Evolutionary conservation across 2,797 vertebrate genomes (phyloP), one percentile per base, ranked within the genome.

Genomic region (Halcyon badia): DNA sequence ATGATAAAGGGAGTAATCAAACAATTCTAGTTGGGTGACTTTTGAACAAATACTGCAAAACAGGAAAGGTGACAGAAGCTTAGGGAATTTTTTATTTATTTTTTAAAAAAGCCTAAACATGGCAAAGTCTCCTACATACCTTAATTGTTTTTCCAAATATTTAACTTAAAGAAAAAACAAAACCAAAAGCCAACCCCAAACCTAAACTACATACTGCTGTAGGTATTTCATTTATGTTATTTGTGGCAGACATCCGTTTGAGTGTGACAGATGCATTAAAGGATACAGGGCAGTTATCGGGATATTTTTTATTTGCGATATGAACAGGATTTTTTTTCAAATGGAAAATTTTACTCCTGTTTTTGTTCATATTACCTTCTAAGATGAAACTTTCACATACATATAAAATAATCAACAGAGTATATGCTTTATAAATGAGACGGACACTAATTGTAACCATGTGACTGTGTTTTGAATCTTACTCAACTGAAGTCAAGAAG

Each of bases 181-280:
- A 66, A 21, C 11, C 51, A 52, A 16, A 46, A 46, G 9, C 31
- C 3, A 9, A 11, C 2, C 5, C 11, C 13, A 78, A 79, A 54
- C 8, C n/a, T 66, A 81, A 90, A 86, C 21, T 60, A 80, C 81
- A 62, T 56, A 35, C 52, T 91, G 72, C 37, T 68, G 39, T 57
- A 88, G 68, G 76, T 93, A 94, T 89, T 95, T 87, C 91, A 90
- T 93, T 73, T 66, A 57, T 3, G 35, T 14, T 68, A 46, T 48
- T 33, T 80, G 56, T 48, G 51, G 51, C 5, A 94, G 28, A 89
- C 65, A 65, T n/a, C 33, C 65, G 42, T 61, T 46, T 46, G 61
- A 69, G 24, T 13, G 24, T 2, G 8, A 92, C 21, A 70, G 24
- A 46, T 2, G 2, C 26, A 37, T 30, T n/a, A 69, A 35, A 90